Conservation (phyloP, 2,113 vertebrate species). For the Piliocolobus tephrosceles region DNA sequence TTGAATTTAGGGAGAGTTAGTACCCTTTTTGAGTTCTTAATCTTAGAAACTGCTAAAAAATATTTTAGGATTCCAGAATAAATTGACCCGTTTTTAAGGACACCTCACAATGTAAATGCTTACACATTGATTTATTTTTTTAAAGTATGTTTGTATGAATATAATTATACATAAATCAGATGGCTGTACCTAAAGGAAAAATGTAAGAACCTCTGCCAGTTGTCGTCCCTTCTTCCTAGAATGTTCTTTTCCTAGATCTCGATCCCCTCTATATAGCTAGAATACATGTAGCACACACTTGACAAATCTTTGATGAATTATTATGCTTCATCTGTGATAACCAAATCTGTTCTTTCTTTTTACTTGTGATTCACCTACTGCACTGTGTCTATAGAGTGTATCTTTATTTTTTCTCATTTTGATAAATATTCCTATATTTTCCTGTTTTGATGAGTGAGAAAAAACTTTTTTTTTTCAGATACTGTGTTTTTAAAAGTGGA, state of each 20-base stretch:
- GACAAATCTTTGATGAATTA: background rate
- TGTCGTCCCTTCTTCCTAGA: background rate
- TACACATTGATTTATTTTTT: background rate
- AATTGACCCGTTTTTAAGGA: background rate
- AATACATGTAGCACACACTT: background rate
- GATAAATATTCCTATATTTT: background rate
- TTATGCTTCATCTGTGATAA: background rate
- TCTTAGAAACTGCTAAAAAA: background rate
- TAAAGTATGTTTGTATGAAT: background rate
- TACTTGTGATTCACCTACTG: background rate
- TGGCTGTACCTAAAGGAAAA: background rate
- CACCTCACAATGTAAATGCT: background rate
- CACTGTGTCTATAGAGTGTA: fast-evolving
- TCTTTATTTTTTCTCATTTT: background rate
- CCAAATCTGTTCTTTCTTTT: background rate
- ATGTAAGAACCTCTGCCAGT: background rate
- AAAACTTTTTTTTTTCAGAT: background rate
- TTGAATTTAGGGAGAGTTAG: background rate
- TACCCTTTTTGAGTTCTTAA: background rate
- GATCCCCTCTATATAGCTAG: background rate
- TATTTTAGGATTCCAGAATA: background rate
- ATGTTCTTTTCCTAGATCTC: background rate
- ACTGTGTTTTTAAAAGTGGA: background rate
- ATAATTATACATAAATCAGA: background rate
- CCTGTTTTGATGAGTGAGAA: background rate